Conservation (phyloP, 2,113 vertebrate genomes). For the Probosciger aterrimus region DNA sequence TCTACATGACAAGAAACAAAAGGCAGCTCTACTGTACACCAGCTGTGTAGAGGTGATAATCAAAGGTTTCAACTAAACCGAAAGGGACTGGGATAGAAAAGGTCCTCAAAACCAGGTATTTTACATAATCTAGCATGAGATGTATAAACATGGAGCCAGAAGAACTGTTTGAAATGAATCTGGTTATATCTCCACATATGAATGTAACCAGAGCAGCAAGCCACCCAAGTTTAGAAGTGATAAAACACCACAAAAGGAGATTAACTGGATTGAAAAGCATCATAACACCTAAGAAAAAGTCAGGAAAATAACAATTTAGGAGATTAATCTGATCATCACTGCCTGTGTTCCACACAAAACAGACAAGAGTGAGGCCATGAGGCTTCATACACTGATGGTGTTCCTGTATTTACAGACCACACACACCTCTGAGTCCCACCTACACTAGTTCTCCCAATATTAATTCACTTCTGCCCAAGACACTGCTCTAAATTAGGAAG, state of each 20-base stretch:
- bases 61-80: background rate
- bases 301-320: background rate
- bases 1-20: background rate
- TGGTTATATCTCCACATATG: background rate
- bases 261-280: background rate
- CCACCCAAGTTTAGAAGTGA: background rate
- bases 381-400: background rate
- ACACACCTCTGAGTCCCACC: background rate
- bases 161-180: background rate
- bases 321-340: background rate
- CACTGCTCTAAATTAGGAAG: background rate
- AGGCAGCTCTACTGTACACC: background rate
- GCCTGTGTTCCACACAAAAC: background rate
- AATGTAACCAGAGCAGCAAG: background rate
- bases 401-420: background rate
- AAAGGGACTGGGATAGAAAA: background rate
- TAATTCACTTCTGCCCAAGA: background rate
- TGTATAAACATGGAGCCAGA: background rate
- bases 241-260: background rate
- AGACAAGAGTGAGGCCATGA: background rate
- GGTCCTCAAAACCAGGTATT: background rate
- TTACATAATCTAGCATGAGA: background rate
- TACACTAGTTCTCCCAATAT: background rate
- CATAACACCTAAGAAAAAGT: background rate
- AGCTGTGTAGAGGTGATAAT: background rate